These are phyloP conservation scores for Saccostrea cuccullata DNA, from an alignment of 1,140 invertebrate species.

Conservation along the genomic window DNA sequence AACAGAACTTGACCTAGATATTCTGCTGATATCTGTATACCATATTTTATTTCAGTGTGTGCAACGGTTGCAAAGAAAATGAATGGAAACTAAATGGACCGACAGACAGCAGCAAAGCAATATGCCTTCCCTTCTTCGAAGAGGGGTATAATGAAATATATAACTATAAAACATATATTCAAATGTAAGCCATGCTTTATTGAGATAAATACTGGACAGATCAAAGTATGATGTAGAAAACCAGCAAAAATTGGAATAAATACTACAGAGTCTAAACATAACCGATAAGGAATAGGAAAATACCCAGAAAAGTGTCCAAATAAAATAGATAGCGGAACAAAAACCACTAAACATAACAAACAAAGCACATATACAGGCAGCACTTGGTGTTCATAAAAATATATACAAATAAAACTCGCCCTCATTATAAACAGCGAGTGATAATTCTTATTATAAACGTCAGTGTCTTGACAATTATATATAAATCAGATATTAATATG, in stretches of 20 bases:
- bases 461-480: neutral
- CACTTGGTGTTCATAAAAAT: conserved; percentile 18
- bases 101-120: too few species aligned
- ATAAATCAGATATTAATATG: conserved; percentile 10
- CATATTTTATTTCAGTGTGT: too few species aligned
- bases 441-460: neutral
- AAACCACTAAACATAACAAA: conserved; percentile 41
- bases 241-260: neutral
- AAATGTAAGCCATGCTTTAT: neutral
- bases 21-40: too few species aligned
- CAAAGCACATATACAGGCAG: conserved; percentile 31
- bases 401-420: conserved; percentile 23
- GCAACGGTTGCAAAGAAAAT: too few species aligned
- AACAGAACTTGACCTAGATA: too few species aligned
- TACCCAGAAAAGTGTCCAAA: conserved; percentile 72
- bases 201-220: conserved; percentile 1
- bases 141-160: too few species aligned
- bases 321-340: conserved; percentile 64
- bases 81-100: too few species aligned
- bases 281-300: conserved; percentile 74
- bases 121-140: too few species aligned
- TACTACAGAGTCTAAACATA: conserved; percentile 57
- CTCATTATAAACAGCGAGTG: neutral
- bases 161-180: too few species aligned
- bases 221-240: neutral